Base-by-base conservation (phyloP, 2,888 invertebrate species). In the Biston stratarius region DNA sequence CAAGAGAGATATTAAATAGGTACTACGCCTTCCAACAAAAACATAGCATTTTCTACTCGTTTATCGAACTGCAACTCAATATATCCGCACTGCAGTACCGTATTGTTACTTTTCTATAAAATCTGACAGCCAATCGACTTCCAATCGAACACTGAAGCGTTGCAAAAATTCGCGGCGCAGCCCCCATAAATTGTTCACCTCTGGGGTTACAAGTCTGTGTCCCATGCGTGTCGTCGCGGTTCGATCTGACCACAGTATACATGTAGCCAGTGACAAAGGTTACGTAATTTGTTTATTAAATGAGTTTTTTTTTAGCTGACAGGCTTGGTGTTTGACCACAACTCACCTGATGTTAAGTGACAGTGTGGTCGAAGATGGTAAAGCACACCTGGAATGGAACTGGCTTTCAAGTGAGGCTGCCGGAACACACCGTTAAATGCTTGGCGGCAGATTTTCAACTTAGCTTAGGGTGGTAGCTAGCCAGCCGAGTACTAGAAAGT, bases 201-300 rank as follows among this genome's bases (percentile, higher is more conserved):
- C 80, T 80, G 77, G 71, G 70, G 67, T 75, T 74, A 76, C 76
- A 81, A 76, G 72, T 82, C 82, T 81, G 76, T 79, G 80, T 80
- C 77, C 78, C 77, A 74, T 84, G 83, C 82, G 84, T 86, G 87
- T 85, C 79, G 83, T 82, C 78, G 80, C 74, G 76, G 74, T 77
- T 69, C 80, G 74, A 79, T 75, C 63, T 40, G 7, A 36, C 44
- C 70, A 42, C 67, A 51, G 14, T 67, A 59, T 62, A 15, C 5
- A 24, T 48, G 12, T 56, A n/a, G 38, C 0, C 67, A 67, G 63
- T 63, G 42, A 9, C 6, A 40, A 10, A 63, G 24, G 2, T 67
- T 52, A 7, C 5, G 12, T 38, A 9, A 9, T 61, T 53, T n/a
- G n/a, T n/a, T n/a, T n/a, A n/a, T 51, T 14, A 2, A 8, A 34